Evolutionary conservation across 2,797 vertebrate genomes (phyloP), one percentile per base, ranked within the genome.

Genomic region (Anisognathus igniventris): DNA sequence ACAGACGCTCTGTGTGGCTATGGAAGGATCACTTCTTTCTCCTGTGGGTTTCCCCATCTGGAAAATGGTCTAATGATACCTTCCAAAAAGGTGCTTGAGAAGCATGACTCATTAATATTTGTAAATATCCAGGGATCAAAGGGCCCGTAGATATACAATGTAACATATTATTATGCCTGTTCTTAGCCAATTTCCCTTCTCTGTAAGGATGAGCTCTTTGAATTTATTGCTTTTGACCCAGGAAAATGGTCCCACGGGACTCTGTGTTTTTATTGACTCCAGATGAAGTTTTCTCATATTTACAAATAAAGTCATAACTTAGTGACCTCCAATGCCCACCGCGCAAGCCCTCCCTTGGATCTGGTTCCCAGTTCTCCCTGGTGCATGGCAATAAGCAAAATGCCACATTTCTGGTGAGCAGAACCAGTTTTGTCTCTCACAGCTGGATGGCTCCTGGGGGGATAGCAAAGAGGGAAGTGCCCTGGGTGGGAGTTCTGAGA

Each of bases 71-170:
- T 95, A 95, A 96, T 96, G 81, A 93, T 91, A 95, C 95, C 92
- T 96, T 95, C 83, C 91, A 81, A 72, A 90, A 95, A 92, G 93
- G 93, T 92, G 79, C 85, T 90, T 94, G 79, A 84, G 89, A 88
- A 94, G 62, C 76, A 81, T 91, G 85, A 96, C 35, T 91, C 92
- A 91, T 88, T 96, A 94, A 92, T 95, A 93, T 94, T 95, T 96
- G 94, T 93, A 96, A 97, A 96, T 90, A 95, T 81, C 40, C 79
- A 75, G 87, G 79, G 85, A 96, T 94, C 79, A 96, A 96, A 96
- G 82, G 79, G 40, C 76, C 79, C 18, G 27, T 84, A 93, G 93
- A 86, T 90, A 88, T 50, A 86, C 48, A 90, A 47, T 30, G 73
- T 93, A 93, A 68, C 65, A n/a, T 90, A 60, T 91, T 78, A 94